These are phyloP conservation scores for Simalia tracyae DNA, from an alignment of 2,797 vertebrate species.

Conservation along the genomic window DNA sequence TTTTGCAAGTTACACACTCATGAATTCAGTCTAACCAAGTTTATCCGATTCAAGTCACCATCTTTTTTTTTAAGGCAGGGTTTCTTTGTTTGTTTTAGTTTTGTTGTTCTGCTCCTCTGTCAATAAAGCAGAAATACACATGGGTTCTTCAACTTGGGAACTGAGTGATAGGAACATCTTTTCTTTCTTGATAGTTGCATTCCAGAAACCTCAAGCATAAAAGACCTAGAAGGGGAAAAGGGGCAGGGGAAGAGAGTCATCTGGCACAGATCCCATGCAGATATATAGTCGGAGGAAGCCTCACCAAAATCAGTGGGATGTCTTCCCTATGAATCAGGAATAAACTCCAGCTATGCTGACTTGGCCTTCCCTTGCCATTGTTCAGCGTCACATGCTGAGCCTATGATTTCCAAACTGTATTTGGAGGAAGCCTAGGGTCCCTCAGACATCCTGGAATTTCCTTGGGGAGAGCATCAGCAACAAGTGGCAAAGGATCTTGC, in stretches of 20 bases:
- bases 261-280: neutral
- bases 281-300: neutral
- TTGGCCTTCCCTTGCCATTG: neutral
- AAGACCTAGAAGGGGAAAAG: neutral
- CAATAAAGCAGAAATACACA: neutral
- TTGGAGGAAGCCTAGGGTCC: neutral
- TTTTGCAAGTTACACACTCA: neutral
- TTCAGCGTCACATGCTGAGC: neutral
- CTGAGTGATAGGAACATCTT: neutral
- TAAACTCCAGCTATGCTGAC: neutral
- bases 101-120: too few relatives aligned
- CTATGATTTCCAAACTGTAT: neutral
- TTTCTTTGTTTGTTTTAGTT: neutral
- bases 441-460: neutral
- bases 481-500: neutral
- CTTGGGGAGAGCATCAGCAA: neutral
- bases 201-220: neutral
- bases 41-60: neutral
- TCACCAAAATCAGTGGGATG: too few relatives aligned
- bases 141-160: neutral
- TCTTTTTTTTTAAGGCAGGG: neutral
- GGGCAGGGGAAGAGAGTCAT: neutral
- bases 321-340: neutral
- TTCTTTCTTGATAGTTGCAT: neutral
- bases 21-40: neutral